Conservation (phyloP, 2,888 invertebrate species). For the Brenthis ino region DNA sequence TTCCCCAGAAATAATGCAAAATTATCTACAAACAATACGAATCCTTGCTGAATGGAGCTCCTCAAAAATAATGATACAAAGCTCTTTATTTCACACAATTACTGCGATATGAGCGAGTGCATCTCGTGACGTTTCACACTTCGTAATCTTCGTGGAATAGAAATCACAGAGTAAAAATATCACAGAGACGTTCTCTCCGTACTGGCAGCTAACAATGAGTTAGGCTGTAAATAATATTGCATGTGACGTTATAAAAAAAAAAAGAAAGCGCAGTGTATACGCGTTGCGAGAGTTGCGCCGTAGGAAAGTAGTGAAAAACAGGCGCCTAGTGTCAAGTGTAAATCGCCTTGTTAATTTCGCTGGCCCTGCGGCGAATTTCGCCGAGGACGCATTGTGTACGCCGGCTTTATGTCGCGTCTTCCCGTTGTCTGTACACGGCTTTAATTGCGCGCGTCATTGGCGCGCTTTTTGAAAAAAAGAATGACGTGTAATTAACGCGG, state of each 20-base stretch:
- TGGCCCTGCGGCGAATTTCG: conserved; percentile 81
- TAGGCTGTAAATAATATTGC: conserved; percentile 43
- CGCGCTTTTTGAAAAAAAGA: conserved; percentile 81
- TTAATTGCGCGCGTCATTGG: conserved; percentile 82
- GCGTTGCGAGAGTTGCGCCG: conserved; percentile 51
- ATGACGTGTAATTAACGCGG: conserved; percentile 83
- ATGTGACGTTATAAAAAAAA: conserved; percentile 45
- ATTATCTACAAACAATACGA: conserved; percentile 49
- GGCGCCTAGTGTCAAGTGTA: conserved; percentile 80
- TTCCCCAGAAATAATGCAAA: conserved; percentile 46
- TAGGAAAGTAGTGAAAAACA: conserved; percentile 75
- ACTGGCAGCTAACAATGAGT: conserved; percentile 42
- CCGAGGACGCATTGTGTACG: conserved; percentile 80
- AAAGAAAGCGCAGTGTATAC: conserved; percentile 53
- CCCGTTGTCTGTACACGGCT: conserved; percentile 80
- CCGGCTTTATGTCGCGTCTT: conserved; percentile 81
- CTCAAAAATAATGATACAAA: conserved; percentile 72
- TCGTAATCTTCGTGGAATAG: conserved; percentile 48
- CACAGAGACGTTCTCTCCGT: conserved; percentile 22
- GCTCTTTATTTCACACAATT: conserved; percentile 78
- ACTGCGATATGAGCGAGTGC: conserved; percentile 64
- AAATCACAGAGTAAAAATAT: conserved; percentile 52
- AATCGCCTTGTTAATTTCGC: conserved; percentile 83
- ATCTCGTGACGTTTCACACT: conserved; percentile 55
- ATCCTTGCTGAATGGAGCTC: conserved; percentile 45